Percentiles rank a stretch among this genome's conserved stretches.
These are phyloP conservation scores for Aurelia coerulea DNA, from an alignment of 30 jellyfish, hydroid and myxozoan genomes.

Conservation along the genomic window DNA sequence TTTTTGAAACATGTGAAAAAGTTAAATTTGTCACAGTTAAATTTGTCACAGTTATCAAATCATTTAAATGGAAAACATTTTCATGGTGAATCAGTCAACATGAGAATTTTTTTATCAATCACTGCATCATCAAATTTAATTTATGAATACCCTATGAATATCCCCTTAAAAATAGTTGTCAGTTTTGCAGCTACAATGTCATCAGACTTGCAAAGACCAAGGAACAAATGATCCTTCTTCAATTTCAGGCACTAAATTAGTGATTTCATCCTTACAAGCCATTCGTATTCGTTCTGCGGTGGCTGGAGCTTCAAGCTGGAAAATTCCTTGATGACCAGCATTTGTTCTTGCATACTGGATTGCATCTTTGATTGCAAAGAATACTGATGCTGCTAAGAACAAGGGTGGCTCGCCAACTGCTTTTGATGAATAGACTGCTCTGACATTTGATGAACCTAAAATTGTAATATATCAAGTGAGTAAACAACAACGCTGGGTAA, in stretches of 20 bases:
- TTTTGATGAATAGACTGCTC: constrained; percentile 52
- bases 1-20: too few relatives aligned
- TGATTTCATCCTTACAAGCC: constrained; percentile 56
- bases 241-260: constrained; percentile 22
- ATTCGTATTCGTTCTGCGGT: constrained; percentile 58
- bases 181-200: too few relatives aligned
- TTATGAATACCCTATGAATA: too few relatives aligned
- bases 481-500: too few relatives aligned
- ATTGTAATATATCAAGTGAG: background rate
- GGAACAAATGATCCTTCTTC: constrained; percentile 43
- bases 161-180: too few relatives aligned
- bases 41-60: too few relatives aligned
- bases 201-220: constrained; percentile 1
- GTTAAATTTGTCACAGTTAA: too few relatives aligned
- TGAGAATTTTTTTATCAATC: too few relatives aligned
- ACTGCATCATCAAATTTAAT: too few relatives aligned
- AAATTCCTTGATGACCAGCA: constrained; percentile 24
- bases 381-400: constrained; percentile 48
- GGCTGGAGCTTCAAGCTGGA: constrained; percentile 52
- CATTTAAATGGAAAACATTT: too few relatives aligned
- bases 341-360: constrained; percentile 29
- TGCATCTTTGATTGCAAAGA: constrained; percentile 55
- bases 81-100: too few relatives aligned
- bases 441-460: constrained; percentile 35
- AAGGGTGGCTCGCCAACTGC: constrained; percentile 58